Base-by-base conservation (phyloP, 2,888 invertebrate species). In the Endotricha flammealis region DNA sequence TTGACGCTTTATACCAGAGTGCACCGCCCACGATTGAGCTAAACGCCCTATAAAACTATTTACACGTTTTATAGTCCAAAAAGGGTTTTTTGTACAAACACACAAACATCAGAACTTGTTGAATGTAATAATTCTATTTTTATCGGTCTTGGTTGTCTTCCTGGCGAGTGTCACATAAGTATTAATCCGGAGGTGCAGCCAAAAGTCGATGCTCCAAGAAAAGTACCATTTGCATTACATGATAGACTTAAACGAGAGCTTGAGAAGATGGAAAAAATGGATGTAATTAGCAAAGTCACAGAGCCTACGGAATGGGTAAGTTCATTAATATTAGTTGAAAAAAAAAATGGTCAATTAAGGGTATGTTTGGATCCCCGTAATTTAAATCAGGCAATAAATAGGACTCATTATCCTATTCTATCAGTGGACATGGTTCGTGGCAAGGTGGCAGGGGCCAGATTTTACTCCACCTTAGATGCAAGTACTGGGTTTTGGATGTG, bases 61-160 rank as follows among this genome's bases (percentile, higher is more conserved):
- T n/a, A n/a, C n/a, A n/a, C n/a, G n/a, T n/a, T n/a, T n/a, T 49
- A 51, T 3, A n/a, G 27, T 5, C 3, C 30, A 8, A 16, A 37
- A n/a, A 32, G 9, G 23, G 9, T 10, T 24, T 24, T 24, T 4
- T 10, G 10, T 24, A 24, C 4, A 10, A 24, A 24, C 5, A 5
- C 9, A 10, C 23, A 24, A n/a, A 24, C 5, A 4, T 10, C 23
- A 1, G 7, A 24, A 1, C 10, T 24, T 10, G 4, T 24, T 4
- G 9, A 24, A 8, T 5, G 10, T 5, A 10, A 24, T 24, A 10
- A 24, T 2, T 37, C 37, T 35, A 24, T 41, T 2, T 41, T 41
- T 38, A 9, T 17, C 6, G 41, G 41, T 4, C 11, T 41, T 5
- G 41, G 41, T 6, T 41, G 36, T 17, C 30, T 41, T 3, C 37